A percentile compares a stretch with the other conserved stretches of the same genome.
Conservation (phyloP, 2,888 invertebrate species). For the Pyralis farinalis region DNA sequence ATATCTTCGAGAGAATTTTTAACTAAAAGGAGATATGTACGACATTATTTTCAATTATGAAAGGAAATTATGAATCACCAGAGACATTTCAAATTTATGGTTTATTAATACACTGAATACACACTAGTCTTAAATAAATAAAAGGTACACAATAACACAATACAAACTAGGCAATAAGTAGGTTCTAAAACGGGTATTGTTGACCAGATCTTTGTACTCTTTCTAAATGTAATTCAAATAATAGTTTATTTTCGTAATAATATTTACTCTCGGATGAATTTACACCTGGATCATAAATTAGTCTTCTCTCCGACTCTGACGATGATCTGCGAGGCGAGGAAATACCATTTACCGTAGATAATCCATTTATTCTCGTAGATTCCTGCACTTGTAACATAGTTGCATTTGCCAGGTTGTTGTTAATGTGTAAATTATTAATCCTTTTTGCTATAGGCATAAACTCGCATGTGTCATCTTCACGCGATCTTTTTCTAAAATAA, state of each 20-base stretch:
- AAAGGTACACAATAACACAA: conserved; percentile 46
- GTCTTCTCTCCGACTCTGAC: conserved; percentile 54
- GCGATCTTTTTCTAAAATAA: conserved; percentile 86
- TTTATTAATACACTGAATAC: conserved; percentile 30
- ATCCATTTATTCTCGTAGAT: conserved; percentile 51
- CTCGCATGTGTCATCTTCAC: conserved; percentile 89
- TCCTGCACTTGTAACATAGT: conserved; percentile 43
- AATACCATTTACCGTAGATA: conserved; percentile 49
- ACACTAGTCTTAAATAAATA: conserved; percentile 43
- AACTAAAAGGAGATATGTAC: too few relatives aligned
- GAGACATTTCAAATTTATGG: too few relatives aligned
- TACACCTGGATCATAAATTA: conserved; percentile 88
- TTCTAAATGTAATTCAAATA: conserved; percentile 92
- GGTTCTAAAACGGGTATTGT: conserved; percentile 62
- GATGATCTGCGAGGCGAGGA: conserved; percentile 48
- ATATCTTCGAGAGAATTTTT: too few relatives aligned
- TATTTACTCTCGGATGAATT: conserved; percentile 89
- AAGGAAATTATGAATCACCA: too few relatives aligned
- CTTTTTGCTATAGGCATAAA: conserved; percentile 94
- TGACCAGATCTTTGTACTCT: conserved; percentile 85
- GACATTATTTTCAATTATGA: too few relatives aligned
- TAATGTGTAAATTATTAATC: conserved; percentile 93
- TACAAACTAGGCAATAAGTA: conserved; percentile 35
- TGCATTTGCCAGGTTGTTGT: conserved; percentile 71
- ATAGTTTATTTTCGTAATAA: conserved; percentile 92